Evolutionary conservation across 1,140 invertebrate species (phyloP).

Genomic region (Heliconius hermathena): DNA sequence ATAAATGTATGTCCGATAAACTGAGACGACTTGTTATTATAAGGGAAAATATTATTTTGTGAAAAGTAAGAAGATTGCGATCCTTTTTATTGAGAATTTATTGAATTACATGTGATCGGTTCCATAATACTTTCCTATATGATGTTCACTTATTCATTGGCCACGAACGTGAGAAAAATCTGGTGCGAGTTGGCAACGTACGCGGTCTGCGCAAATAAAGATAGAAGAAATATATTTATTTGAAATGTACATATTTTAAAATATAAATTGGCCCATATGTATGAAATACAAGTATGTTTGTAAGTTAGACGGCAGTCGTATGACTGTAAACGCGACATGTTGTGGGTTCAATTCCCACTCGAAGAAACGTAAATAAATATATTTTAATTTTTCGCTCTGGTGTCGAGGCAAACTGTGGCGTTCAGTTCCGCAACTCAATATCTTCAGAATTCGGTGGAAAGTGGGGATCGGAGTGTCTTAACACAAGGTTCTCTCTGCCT

Average conservation of each 20-base stretch:
- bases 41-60: neutral
- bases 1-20: neutral
- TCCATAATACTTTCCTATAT: neutral
- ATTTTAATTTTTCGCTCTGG: too few relatives aligned
- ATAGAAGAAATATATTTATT: constrained; percentile 1
- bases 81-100: neutral
- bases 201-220: neutral
- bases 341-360: too few relatives aligned
- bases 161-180: constrained; percentile 8
- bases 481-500: too few relatives aligned
- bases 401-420: too few relatives aligned
- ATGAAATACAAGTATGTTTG: too few relatives aligned
- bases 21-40: neutral
- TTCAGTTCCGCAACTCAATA: too few relatives aligned
- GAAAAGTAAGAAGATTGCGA: neutral
- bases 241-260: neutral
- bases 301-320: too few relatives aligned
- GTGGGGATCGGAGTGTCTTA: too few relatives aligned
- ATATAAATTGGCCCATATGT: neutral
- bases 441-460: too few relatives aligned
- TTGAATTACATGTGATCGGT: constrained; percentile 6
- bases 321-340: too few relatives aligned
- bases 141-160: constrained; percentile 6
- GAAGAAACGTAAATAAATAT: too few relatives aligned
- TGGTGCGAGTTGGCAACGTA: neutral